These are phyloP conservation scores for Labrus mixtus DNA, from an alignment of 2,113 vertebrate species.

Conservation along the genomic window DNA sequence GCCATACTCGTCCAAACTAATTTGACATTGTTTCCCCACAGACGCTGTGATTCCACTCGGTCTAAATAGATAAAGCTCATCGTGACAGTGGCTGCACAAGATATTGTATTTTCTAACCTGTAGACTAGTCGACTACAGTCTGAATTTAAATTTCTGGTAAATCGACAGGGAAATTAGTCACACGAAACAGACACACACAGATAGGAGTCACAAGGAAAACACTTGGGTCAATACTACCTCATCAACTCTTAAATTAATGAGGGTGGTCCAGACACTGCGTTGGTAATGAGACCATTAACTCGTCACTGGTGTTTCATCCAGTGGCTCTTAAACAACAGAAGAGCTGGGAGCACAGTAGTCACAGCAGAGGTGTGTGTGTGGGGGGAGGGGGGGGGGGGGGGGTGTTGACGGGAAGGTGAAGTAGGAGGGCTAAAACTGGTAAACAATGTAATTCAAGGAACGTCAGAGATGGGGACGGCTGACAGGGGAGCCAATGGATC, in stretches of 20 bases:
- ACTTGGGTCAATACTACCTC: constrained; percentile 31
- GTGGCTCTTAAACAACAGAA: constrained; percentile 47
- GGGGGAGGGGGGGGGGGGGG: too few relatives aligned
- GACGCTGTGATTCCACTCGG: too few relatives aligned
- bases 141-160: too few relatives aligned
- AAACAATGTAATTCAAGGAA: constrained; percentile 58
- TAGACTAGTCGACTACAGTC: too few relatives aligned
- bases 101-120: too few relatives aligned
- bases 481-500: constrained; percentile 38
- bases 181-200: not conserved
- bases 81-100: too few relatives aligned
- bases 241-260: constrained; percentile 66
- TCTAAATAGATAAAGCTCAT: too few relatives aligned
- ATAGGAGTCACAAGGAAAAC: not conserved
- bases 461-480: constrained; percentile 50
- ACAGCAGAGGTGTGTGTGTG: not conserved
- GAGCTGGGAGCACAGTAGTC: constrained; percentile 4
- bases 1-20: too few relatives aligned
- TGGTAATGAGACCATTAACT: constrained; percentile 71
- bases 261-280: constrained; percentile 40
- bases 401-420: not conserved
- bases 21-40: too few relatives aligned
- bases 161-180: not conserved
- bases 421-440: constrained; percentile 37
- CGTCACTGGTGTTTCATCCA: constrained; percentile 53